phyloP scores from a whole-genome alignment of 1,140 invertebrate genomes.

The Orussus abietinus region DNA sequence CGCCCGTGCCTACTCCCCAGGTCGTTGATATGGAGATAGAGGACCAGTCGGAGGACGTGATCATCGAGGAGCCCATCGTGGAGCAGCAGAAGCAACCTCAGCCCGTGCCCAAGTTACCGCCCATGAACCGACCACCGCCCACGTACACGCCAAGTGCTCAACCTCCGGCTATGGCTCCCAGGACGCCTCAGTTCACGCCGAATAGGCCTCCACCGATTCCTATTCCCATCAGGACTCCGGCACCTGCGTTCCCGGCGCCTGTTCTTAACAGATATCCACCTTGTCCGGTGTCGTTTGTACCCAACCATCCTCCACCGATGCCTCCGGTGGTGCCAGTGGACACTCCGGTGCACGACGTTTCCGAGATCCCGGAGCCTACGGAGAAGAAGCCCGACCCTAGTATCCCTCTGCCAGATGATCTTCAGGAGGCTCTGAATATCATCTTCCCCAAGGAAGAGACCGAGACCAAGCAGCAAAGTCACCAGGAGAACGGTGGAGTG shows the following conservation, averaged over 20 bases:
- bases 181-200: slow-evolving; percentile 23
- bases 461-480: slow-evolving; percentile 20
- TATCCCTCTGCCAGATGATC: slow-evolving; percentile 58
- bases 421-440: slow-evolving; percentile 68
- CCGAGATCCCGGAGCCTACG: slow-evolving; percentile 34
- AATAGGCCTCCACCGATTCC: slow-evolving; percentile 27
- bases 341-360: slow-evolving; percentile 19
- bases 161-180: slow-evolving; percentile 15
- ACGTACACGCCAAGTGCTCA: slow-evolving; percentile 16
- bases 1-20: slow-evolving; percentile 21
- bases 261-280: slow-evolving; percentile 20
- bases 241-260: slow-evolving; percentile 18
- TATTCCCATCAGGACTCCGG: slow-evolving; percentile 18
- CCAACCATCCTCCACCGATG: slow-evolving; percentile 41
- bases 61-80: slow-evolving; percentile 41
- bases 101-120: slow-evolving; percentile 18
- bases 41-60: slow-evolving; percentile 44
- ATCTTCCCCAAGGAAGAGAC: slow-evolving; percentile 60
- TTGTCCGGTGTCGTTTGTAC: slow-evolving; percentile 13
- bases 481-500: slow-evolving; percentile 35
- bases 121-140: slow-evolving; percentile 19
- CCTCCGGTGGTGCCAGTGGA: slow-evolving; percentile 17
- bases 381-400: slow-evolving; percentile 40
- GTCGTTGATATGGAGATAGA: slow-evolving; percentile 54
- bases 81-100: slow-evolving; percentile 22